Evolutionary conservation across 2,888 invertebrate species (phyloP), one percentile per base, ranked within the genome.

Genomic region (Trisateles emortualis): DNA sequence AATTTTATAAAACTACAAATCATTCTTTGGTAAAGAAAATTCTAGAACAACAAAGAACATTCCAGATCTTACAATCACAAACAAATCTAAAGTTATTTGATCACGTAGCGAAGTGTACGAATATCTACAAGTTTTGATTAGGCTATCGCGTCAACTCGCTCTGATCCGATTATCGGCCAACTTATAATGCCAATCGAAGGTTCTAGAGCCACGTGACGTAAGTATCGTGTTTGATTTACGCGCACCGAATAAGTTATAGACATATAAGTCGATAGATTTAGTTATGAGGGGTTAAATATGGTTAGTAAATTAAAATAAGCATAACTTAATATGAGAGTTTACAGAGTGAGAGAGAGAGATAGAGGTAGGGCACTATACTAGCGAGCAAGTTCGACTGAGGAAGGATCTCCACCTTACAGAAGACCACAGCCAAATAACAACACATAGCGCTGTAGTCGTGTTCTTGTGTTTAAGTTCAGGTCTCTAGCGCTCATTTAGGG

Each of bases 81-180:
- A 17, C 36, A 36, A 36, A 36, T 19, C 36, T 17, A 1, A 36
- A 36, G 36, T n/a, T 16, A 16, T 1, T 29, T 2, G 6, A 41
- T 41, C 58, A 66, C 59, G 59, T 57, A 52, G 38, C 30, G 40
- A 43, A 59, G 58, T 70, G 72, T 19, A 35, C n/a, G 64, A 70
- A 70, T 45, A 59, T 51, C 58, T 65, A 64, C 69, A 82, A 83
- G 77, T 81, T 83, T 79, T 79, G 81, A 84, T 85, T 80, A 75
- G 78, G 72, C 68, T 76, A 79, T 79, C 77, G 67, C 59, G 48
- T 48, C 58, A 55, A 50, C 49, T 59, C 39, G n/a, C 61, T 52
- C 64, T 76, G 69, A 82, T 76, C 81, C 68, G 59, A 79, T 81
- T 84, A 83, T 74, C 58, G 72, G 38, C 54, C 57, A 82, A 82